phyloP scores from a whole-genome alignment of 2,113 vertebrate species.

The Rutilus rutilus region DNA sequence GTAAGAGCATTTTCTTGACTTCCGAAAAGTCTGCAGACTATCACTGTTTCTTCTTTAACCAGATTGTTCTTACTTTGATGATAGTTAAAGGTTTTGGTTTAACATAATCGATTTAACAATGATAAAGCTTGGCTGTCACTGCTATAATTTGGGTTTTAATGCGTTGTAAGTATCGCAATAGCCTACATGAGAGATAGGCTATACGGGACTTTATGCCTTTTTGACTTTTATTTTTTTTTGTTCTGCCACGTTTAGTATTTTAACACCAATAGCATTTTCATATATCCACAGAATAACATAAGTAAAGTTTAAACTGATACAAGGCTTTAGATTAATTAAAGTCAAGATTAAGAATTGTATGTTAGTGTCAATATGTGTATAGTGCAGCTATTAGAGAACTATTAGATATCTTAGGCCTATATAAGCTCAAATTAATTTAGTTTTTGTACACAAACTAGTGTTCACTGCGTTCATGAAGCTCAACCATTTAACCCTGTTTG shows the following conservation, averaged over 20 bases:
- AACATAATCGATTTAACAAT: background rate
- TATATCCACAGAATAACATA: background rate
- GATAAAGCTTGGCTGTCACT: background rate
- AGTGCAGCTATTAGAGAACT: background rate
- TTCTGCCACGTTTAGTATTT: background rate
- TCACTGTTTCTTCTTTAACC: background rate
- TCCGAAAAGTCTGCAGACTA: background rate
- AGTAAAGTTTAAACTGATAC: too few species aligned
- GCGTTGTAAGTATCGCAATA: background rate
- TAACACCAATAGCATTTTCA: background rate
- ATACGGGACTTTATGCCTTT: background rate
- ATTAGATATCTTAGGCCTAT: background rate
- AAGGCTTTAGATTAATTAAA: background rate
- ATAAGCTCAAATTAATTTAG: background rate
- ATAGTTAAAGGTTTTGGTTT: background rate
- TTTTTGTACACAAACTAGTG: background rate
- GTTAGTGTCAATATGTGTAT: background rate
- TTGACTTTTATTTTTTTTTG: too few species aligned
- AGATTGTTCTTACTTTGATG: background rate
- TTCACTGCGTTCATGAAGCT: background rate
- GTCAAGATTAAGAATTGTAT: background rate
- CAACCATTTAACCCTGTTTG: background rate
- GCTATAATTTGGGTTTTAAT: background rate
- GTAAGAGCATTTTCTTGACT: conserved; percentile 36
- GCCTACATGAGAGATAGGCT: background rate